phyloP scores from a whole-genome alignment of 2,113 vertebrate species.

The Notechis scutatus region DNA sequence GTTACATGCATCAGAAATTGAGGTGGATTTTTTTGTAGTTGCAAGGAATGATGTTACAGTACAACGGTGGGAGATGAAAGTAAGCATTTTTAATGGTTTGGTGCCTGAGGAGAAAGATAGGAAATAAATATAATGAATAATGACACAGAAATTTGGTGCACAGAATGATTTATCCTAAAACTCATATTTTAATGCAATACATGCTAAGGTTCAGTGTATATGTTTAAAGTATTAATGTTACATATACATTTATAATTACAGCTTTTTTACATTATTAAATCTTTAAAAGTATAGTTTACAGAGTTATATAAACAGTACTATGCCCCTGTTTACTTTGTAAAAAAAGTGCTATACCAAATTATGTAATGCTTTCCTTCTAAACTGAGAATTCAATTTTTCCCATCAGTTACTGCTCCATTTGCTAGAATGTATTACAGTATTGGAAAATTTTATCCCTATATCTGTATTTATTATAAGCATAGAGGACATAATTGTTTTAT shows the following conservation, averaged over 20 bases:
- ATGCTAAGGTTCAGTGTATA: not conserved
- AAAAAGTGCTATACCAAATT: not conserved
- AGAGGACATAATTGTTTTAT: not conserved
- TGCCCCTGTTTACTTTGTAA: not conserved
- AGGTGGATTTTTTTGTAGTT: conserved; percentile 13
- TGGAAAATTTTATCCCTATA: not conserved
- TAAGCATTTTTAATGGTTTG: not conserved
- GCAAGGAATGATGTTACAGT: conserved; percentile 23
- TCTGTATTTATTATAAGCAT: not conserved
- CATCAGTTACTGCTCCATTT: not conserved
- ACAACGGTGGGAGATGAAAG: not conserved
- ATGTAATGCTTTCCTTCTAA: not conserved
- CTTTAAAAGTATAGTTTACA: not conserved
- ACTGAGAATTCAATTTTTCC: not conserved
- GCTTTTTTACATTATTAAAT: not conserved
- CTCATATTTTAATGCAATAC: not conserved
- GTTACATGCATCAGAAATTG: not conserved
- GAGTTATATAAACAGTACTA: not conserved
- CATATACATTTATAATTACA: not conserved
- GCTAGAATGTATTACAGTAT: not conserved
- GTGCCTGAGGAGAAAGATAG: not conserved
- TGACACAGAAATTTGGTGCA: not conserved
- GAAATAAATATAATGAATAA: not conserved
- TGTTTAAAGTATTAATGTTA: not conserved
- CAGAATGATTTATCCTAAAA: not conserved